phyloP scores from a whole-genome alignment of 2,797 vertebrate genomes.

The Nannoperca australis region DNA sequence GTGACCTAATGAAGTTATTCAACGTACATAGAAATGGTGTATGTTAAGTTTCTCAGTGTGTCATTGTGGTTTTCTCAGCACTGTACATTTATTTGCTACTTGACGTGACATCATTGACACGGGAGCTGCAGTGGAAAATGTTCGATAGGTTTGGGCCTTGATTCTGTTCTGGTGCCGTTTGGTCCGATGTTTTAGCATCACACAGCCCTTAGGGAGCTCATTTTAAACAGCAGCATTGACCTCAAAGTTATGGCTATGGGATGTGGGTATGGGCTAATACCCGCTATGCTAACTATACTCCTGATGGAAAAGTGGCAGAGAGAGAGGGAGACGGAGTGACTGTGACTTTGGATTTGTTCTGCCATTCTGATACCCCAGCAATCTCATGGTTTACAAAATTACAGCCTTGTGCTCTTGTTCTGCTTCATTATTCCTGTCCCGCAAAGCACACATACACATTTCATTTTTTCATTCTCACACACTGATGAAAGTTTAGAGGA shows the following conservation, averaged over 20 bases:
- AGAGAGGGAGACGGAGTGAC: slow-evolving; percentile 52
- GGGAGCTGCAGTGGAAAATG: slow-evolving; percentile 73
- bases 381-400: slow-evolving; percentile 72
- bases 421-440: slow-evolving; percentile 54
- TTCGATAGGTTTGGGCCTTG: slow-evolving; percentile 40
- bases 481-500: slow-evolving; percentile 27
- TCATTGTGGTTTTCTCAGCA: slow-evolving; percentile 43
- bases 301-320: slow-evolving; percentile 73
- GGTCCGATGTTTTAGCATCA: slow-evolving; percentile 57
- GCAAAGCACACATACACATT: slow-evolving; percentile 29
- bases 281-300: slow-evolving; percentile 62
- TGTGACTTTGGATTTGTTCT: slow-evolving; percentile 77
- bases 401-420: slow-evolving; percentile 54
- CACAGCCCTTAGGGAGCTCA: slow-evolving; percentile 57
- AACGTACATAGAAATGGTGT: slow-evolving; percentile 13
- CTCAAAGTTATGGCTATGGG: slow-evolving; percentile 75
- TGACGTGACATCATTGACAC: slow-evolving; percentile 44
- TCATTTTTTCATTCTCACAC: slow-evolving; percentile 34
- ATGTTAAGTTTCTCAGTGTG: slow-evolving; percentile 29
- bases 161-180: slow-evolving; percentile 69
- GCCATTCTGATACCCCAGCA: slow-evolving; percentile 68
- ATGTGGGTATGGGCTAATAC: slow-evolving; percentile 68
- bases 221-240: slow-evolving; percentile 68
- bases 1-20: slow-evolving; percentile 33
- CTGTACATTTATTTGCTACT: slow-evolving; percentile 53